Conservation (phyloP, 2,888 invertebrate genomes). For the Noctuana brunneofusca region DNA sequence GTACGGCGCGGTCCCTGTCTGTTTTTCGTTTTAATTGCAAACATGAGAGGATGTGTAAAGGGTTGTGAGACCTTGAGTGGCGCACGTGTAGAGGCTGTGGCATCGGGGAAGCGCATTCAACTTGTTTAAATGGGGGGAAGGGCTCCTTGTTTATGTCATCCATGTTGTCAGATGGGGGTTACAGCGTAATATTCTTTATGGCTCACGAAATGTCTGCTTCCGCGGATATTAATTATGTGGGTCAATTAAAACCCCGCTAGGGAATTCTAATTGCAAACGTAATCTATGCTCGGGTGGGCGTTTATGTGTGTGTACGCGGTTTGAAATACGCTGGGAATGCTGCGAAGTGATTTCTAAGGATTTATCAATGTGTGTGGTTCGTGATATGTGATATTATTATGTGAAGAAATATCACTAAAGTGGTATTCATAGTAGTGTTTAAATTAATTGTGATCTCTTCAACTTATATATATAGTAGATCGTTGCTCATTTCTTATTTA, state of each 20-base stretch:
- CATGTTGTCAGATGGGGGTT: conserved; percentile 52
- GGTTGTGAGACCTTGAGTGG: conserved; percentile 80
- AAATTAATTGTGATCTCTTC: too few relatives aligned
- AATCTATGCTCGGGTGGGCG: conserved; percentile 11
- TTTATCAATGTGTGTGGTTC: conserved; percentile 3
- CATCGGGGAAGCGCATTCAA: conserved; percentile 70
- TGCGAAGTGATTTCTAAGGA: conserved; percentile 20
- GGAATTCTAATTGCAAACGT: conserved; percentile 33
- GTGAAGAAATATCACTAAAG: not conserved
- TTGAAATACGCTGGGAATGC: conserved; percentile 8
- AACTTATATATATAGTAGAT: too few relatives aligned
- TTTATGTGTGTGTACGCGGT: conserved; percentile 14
- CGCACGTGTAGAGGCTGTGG: conserved; percentile 69
- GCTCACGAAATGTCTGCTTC: conserved; percentile 41
- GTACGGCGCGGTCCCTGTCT: conserved; percentile 51
- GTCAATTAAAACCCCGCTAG: conserved; percentile 43
- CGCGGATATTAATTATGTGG: conserved; percentile 46
- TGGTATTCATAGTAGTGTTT: not conserved
- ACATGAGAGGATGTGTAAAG: conserved; percentile 78
- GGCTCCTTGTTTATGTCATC: conserved; percentile 65
- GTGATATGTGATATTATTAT: conserved; percentile 11
- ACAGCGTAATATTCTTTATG: conserved; percentile 42
- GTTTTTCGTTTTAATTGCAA: conserved; percentile 82
- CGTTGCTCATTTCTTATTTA: too few relatives aligned
- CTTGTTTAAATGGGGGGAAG: conserved; percentile 70